Conservation (phyloP, 2,113 vertebrate species). For the Sclerurus mexicanus region DNA sequence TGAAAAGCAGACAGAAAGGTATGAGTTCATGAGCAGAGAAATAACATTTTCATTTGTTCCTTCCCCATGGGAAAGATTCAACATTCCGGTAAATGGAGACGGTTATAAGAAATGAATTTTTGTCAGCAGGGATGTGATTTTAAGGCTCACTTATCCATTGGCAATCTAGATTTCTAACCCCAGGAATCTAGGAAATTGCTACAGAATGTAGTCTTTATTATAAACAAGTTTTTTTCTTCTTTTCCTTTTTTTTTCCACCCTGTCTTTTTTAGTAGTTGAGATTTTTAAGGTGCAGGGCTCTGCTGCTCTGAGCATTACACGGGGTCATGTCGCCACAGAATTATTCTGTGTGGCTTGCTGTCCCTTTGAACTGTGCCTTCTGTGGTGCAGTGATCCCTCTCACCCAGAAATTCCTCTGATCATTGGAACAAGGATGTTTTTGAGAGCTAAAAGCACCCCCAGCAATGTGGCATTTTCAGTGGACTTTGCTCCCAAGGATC, state of each 20-base stretch:
- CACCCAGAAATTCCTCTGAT: slow-evolving; percentile 65
- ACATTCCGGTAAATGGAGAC: slow-evolving; percentile 97
- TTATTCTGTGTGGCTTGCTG: slow-evolving; percentile 49
- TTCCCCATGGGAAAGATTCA: slow-evolving; percentile 93
- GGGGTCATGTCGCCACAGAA: slow-evolving; percentile 59
- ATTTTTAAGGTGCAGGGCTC: slow-evolving; percentile 69
- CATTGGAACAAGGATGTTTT: slow-evolving; percentile 49
- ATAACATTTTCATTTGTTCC: slow-evolving; percentile 99
- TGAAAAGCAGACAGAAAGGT: slow-evolving; percentile 94
- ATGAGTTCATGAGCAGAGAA: slow-evolving; percentile 98
- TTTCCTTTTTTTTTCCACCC: slow-evolving; percentile 39
- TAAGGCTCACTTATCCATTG: slow-evolving; percentile 98
- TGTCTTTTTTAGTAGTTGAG: slow-evolving; percentile 72
- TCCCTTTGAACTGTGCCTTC: slow-evolving; percentile 62
- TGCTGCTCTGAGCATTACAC: slow-evolving; percentile 65
- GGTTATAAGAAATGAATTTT: slow-evolving; percentile 98
- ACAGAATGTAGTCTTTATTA: slow-evolving; percentile 92
- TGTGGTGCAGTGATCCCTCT: slow-evolving; percentile 48
- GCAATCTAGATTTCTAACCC: slow-evolving; percentile 97
- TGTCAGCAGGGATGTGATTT: slow-evolving; percentile 97
- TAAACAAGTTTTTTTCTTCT: slow-evolving; percentile 78
- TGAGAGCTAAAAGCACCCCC: slow-evolving; percentile 4
- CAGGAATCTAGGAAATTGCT: slow-evolving; percentile 91
- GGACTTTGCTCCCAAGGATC: slow-evolving; percentile 30
- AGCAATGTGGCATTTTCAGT: neutral